Evolutionary conservation across 2,888 invertebrate genomes (phyloP).

Genomic region (Pinctada fucata): DNA sequence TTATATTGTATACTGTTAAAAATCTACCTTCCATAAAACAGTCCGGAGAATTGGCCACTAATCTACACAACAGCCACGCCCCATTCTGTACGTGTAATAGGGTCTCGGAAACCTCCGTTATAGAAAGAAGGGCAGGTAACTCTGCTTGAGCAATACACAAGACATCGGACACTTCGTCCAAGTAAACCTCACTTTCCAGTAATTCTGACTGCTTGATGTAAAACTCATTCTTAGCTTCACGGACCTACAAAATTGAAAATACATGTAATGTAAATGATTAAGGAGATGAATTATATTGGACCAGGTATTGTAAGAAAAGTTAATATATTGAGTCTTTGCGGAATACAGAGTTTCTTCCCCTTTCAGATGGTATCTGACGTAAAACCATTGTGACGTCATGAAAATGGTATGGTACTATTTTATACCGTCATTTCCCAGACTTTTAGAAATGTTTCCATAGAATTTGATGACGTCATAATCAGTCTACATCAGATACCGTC

Average conservation of each 20-base stretch:
- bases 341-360: too few relatives aligned
- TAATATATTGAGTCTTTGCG: too few relatives aligned
- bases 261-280: background rate
- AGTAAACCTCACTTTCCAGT: constrained; percentile 95
- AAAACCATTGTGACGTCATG: too few relatives aligned
- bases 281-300: background rate
- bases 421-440: too few relatives aligned
- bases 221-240: constrained; percentile 78
- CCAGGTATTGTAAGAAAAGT: too few relatives aligned
- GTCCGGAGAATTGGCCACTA: constrained; percentile 96
- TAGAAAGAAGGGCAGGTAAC: constrained; percentile 89
- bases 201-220: constrained; percentile 90
- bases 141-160: constrained; percentile 96
- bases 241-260: constrained; percentile 68
- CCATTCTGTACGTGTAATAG: constrained; percentile 93
- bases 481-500: too few relatives aligned
- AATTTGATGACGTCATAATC: too few relatives aligned
- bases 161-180: constrained; percentile 96
- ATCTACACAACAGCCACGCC: constrained; percentile 90
- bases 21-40: constrained; percentile 89
- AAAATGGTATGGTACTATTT: too few relatives aligned
- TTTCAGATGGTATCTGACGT: too few relatives aligned
- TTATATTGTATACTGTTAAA: background rate
- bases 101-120: constrained; percentile 89
- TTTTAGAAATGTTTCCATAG: too few relatives aligned